phyloP scores from a whole-genome alignment of 2,113 vertebrate species.

The Paramisgurnus dabryanus region DNA sequence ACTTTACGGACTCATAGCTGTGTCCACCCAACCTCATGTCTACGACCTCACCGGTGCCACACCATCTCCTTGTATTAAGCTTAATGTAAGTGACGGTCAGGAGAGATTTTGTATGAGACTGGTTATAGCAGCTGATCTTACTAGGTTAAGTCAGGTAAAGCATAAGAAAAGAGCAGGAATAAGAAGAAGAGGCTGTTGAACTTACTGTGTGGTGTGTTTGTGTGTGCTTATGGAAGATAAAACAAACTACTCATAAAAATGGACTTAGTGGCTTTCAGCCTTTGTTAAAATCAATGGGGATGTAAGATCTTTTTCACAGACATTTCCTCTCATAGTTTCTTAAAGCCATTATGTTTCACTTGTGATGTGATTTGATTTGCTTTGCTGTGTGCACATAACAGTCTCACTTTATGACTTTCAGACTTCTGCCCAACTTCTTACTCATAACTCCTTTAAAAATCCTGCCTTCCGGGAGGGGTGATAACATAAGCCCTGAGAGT shows the following conservation, averaged over 20 bases:
- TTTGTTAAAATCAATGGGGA: too few species aligned
- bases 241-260: too few species aligned
- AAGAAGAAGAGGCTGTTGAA: too few species aligned
- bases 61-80: too few species aligned
- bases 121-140: neutral
- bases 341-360: neutral
- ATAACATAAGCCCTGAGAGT: slow-evolving; percentile 54
- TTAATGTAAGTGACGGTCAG: neutral
- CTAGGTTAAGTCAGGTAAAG: neutral
- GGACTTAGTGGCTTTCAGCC: too few species aligned
- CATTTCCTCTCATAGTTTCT: neutral
- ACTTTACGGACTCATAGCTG: slow-evolving; percentile 30
- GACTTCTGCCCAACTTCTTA: slow-evolving; percentile 10
- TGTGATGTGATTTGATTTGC: neutral
- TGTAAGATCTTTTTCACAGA: too few species aligned
- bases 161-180: neutral
- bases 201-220: neutral
- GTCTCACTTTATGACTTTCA: slow-evolving; percentile 22
- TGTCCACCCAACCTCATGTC: neutral
- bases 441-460: slow-evolving; percentile 44
- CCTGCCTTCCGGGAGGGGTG: slow-evolving; percentile 41
- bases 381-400: neutral
- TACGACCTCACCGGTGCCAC: neutral
- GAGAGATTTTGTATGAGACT: neutral
- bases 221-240: too few species aligned